Base-by-base conservation (phyloP, 2,113 vertebrate species). In the Empidonax alnorum region DNA sequence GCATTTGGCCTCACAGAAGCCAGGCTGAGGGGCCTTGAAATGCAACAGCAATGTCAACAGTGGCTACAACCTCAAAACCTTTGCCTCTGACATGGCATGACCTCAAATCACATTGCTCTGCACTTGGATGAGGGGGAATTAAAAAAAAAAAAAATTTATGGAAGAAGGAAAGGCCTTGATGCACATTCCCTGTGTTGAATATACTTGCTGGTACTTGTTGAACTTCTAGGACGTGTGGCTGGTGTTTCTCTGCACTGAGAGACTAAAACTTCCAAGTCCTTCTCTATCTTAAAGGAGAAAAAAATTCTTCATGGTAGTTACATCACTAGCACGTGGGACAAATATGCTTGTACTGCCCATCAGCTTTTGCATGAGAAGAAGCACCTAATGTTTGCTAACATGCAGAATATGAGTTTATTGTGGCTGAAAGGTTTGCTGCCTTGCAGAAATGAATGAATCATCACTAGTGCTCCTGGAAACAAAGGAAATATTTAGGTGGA, bases 21-120 rank as follows among this genome's bases (percentile, higher is more conserved):
- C 24, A n/a, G 35, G 11, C 62, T 71, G 47, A 50, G 25, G 14
- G 14, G 11, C 4, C 30, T 61, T 46, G 0, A 0, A 42, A 33
- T 9, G n/a, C 25, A 52, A 14, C 41, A 55, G 35, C 30, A 2
- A 6, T 10, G 6, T 27, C 41, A 81, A 7, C 30, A 47, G 31
- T 19, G 16, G 52, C 37, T 6, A 9, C 73, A 93, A 13, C 8
- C 22, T 77, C 4, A 9, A 44, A 87, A 20, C 5, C 19, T 87
- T 77, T 52, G 46, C 27, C 28, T 55, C 35, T 56, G 30, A 39
- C 12, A 6, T 5, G 22, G 39, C 17, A 59, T 25, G 21, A 35
- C 44, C 27, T 72, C 28, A 73, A 42, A 21, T 5, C 49, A 55
- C 4, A 5, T 8, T 49, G 53, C 9, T 83, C 19, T 65, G 27